phyloP scores from a whole-genome alignment of 2,797 vertebrate genomes.

The Notolepis coatsorum region DNA sequence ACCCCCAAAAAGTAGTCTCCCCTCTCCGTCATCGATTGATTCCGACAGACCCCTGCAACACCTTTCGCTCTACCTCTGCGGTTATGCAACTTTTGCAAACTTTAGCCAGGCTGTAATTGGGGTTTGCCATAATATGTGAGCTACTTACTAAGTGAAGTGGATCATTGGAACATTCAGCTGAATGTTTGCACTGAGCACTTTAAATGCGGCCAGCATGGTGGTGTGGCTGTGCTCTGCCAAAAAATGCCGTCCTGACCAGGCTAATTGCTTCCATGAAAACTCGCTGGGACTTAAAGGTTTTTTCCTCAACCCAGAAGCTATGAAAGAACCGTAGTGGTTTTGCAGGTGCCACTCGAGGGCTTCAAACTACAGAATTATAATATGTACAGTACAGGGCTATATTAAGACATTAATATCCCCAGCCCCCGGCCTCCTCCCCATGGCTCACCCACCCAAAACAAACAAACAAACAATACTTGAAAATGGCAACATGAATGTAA shows the following conservation, averaged over 20 bases:
- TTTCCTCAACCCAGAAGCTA: conserved; percentile 33
- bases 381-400: conserved; percentile 24
- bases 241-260: conserved; percentile 31
- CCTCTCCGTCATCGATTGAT: neutral
- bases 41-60: neutral
- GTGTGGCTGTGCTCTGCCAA: conserved; percentile 26
- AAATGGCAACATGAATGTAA: conserved; percentile 51
- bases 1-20: neutral
- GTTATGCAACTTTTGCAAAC: neutral
- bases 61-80: neutral
- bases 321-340: conserved; percentile 20
- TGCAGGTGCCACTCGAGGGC: conserved; percentile 37
- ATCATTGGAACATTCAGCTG: conserved; percentile 6
- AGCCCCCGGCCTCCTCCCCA: conserved; percentile 51
- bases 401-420: conserved; percentile 55
- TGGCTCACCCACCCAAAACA: conserved; percentile 56
- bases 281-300: conserved; percentile 29
- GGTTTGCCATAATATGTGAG: conserved; percentile 11
- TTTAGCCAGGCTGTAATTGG: neutral
- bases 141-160: neutral
- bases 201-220: conserved; percentile 4
- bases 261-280: conserved; percentile 23
- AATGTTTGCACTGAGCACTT: neutral
- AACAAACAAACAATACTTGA: no score
- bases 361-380: conserved; percentile 35